Evolutionary conservation across 2,113 vertebrate genomes (phyloP).

Genomic region (Helogale parvula): DNA sequence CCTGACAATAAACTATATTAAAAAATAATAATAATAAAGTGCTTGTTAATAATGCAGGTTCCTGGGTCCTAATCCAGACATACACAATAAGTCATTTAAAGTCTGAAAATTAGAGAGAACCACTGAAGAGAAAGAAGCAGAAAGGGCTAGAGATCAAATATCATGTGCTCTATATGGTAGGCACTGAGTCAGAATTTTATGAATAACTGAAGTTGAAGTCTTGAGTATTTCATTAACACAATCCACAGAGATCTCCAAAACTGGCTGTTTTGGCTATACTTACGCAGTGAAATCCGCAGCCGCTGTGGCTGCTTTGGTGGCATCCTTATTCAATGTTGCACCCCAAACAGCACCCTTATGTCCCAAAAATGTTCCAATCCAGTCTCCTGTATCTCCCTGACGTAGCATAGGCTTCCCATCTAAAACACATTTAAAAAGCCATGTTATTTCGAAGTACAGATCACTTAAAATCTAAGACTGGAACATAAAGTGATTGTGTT

Average conservation of each 20-base stretch:
- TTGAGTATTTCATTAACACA: background rate
- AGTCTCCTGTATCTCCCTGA: constrained; percentile 99
- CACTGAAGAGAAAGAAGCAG: background rate
- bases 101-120: background rate
- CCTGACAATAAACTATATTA: too few relatives aligned
- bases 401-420: constrained; percentile 99
- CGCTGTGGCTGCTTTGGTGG: constrained; percentile 97
- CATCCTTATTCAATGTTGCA: constrained; percentile 96
- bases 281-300: constrained; percentile 99
- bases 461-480: background rate
- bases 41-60: background rate
- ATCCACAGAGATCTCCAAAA: background rate
- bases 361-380: constrained; percentile 99
- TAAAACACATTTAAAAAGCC: constrained; percentile 73
- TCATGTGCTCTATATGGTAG: background rate
- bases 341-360: constrained; percentile 99
- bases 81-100: background rate
- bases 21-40: background rate
- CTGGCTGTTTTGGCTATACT: constrained; percentile 80
- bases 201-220: background rate
- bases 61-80: background rate
- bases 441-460: background rate
- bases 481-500: background rate
- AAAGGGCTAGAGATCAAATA: background rate
- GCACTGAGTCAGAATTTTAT: background rate